phyloP scores from a whole-genome alignment of 64 coral and sea anemone species.

The Pocillopora damicornis region DNA sequence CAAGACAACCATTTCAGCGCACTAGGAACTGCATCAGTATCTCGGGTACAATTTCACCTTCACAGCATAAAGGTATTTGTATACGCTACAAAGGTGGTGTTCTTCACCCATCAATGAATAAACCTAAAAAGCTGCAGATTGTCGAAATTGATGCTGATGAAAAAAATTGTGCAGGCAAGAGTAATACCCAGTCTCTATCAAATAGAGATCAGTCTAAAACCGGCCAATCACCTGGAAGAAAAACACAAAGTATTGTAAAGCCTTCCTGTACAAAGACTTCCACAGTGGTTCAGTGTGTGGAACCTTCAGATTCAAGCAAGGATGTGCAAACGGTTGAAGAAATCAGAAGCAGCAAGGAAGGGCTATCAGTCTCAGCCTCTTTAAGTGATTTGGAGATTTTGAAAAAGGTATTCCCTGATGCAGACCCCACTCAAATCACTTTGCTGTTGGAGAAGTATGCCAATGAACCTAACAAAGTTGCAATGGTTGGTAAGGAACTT shows the following conservation, averaged over 20 bases:
- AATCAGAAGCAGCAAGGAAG: background rate
- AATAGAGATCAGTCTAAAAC: background rate
- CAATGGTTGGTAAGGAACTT: conserved; percentile 42
- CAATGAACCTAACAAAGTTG: conserved; percentile 18
- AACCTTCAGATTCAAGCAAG: background rate
- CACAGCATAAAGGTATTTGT: background rate
- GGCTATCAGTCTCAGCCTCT: background rate
- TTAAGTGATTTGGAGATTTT: conserved; percentile 22
- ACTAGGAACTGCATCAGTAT: background rate
- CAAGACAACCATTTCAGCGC: background rate
- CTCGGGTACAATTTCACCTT: background rate
- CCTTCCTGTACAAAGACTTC: background rate
- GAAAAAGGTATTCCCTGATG: conserved; percentile 20
- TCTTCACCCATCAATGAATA: conserved; percentile 26
- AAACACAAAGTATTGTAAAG: background rate
- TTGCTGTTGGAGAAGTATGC: conserved; percentile 26
- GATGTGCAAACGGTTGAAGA: background rate
- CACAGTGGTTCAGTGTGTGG: background rate
- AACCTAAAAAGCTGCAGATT: conserved; percentile 12
- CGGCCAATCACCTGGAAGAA: background rate
- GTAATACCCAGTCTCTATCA: background rate
- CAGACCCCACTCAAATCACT: conserved; percentile 11
- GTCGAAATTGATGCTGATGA: background rate
- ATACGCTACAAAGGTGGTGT: conserved; percentile 18
- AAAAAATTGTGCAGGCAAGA: background rate